Conservation (phyloP, 2,888 invertebrate species). For the Heteromurus nitidus region DNA sequence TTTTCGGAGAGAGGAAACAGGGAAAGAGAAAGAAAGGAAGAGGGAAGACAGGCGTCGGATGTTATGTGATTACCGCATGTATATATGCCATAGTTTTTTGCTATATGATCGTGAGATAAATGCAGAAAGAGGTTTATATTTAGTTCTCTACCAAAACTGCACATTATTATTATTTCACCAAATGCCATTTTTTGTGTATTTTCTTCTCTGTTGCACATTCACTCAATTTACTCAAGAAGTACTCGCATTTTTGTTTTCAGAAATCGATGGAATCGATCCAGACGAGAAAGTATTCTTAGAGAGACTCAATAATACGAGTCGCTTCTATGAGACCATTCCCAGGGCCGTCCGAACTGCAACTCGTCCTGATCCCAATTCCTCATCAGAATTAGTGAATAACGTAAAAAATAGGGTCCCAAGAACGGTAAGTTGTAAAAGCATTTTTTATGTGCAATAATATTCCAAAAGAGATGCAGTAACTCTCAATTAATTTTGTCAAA, state of each 20-base stretch:
- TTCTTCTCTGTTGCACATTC: slow-evolving; percentile 21
- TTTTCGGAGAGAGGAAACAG: slow-evolving; percentile 36
- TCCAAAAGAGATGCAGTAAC: neutral
- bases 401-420: slow-evolving; percentile 70
- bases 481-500: neutral
- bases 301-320: slow-evolving; percentile 73
- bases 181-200: slow-evolving; percentile 47
- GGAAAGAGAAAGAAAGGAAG: slow-evolving; percentile 19
- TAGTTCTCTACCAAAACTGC: neutral
- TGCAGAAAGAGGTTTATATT: no score
- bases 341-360: slow-evolving; percentile 73
- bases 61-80: no score
- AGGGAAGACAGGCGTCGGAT: slow-evolving; percentile 48
- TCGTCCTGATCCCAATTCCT: slow-evolving; percentile 70
- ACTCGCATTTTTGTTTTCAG: slow-evolving; percentile 57
- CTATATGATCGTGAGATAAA: slow-evolving; percentile 5
- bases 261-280: slow-evolving; percentile 73
- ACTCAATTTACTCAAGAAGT: no score
- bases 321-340: slow-evolving; percentile 73
- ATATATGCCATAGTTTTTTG: slow-evolving; percentile 19
- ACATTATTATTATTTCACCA: neutral
- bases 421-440: slow-evolving; percentile 59
- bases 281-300: slow-evolving; percentile 73
- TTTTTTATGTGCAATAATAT: neutral
- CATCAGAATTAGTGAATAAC: slow-evolving; percentile 72